These are phyloP conservation scores for Clitarchus hookeri DNA, from an alignment of 2,888 invertebrate species.

Conservation along the genomic window DNA sequence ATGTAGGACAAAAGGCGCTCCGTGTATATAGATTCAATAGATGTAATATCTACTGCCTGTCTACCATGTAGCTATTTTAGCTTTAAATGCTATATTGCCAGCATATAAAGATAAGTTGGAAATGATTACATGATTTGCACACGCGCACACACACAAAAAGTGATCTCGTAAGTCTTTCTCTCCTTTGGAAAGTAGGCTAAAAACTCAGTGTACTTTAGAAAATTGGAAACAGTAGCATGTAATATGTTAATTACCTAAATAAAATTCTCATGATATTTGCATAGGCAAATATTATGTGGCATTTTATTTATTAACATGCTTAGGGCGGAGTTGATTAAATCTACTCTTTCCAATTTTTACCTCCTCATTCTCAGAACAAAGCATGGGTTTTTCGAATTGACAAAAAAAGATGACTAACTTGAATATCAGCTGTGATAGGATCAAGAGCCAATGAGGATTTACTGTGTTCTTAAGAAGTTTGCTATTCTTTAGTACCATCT, in stretches of 20 bases:
- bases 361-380: neutral
- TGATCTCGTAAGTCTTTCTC: neutral
- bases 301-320: conserved; percentile 28
- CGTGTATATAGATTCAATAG: no score
- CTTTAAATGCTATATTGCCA: no score
- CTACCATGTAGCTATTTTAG: no score
- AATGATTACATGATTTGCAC: no score
- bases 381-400: conserved; percentile 15
- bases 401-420: conserved; percentile 26
- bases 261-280: conserved; percentile 37
- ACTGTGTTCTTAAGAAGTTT: neutral
- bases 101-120: no score
- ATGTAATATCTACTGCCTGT: no score
- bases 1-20: no score
- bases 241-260: conserved; percentile 3
- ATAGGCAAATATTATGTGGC: conserved; percentile 36
- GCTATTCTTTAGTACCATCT: neutral
- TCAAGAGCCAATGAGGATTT: neutral
- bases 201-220: conserved; percentile 25
- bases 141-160: neutral
- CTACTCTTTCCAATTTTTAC: conserved; percentile 28
- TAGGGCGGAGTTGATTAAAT: conserved; percentile 31
- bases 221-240: neutral
- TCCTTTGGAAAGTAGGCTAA: no score
- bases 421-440: neutral